Conservation (phyloP, 2,888 invertebrate species). For the Leucophora obtusa region DNA sequence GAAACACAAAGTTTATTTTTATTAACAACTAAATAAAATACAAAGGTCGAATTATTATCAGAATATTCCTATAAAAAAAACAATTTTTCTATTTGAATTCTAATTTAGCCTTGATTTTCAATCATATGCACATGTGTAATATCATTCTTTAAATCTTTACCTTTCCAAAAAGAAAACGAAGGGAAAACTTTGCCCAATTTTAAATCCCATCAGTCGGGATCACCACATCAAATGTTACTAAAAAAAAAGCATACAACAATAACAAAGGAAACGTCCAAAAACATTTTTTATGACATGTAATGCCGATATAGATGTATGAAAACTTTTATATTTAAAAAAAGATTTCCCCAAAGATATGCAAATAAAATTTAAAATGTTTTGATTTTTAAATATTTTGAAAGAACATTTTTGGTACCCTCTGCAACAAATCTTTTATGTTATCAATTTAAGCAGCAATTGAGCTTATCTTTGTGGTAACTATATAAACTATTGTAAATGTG, state of each 20-base stretch:
- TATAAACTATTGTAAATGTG: too few relatives aligned
- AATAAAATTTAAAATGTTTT: conserved; percentile 59
- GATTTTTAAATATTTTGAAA: conserved; percentile 54
- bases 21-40: too few relatives aligned
- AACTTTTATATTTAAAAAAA: background rate
- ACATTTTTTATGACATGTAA: conserved; percentile 1
- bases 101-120: background rate
- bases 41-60: too few relatives aligned
- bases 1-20: background rate
- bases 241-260: background rate
- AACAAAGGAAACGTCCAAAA: conserved; percentile 11
- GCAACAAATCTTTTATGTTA: conserved; percentile 42
- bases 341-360: conserved; percentile 51
- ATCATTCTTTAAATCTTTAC: background rate
- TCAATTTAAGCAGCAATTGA: conserved; percentile 49
- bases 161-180: background rate
- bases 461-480: conserved; percentile 20
- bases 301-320: background rate
- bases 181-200: conserved; percentile 26
- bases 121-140: background rate
- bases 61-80: too few relatives aligned
- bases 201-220: conserved; percentile 15
- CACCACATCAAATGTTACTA: conserved; percentile 16
- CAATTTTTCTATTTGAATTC: background rate
- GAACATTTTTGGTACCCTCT: conserved; percentile 6